phyloP scores from a whole-genome alignment of 2,797 vertebrate genomes.

The Ispidina lecontei region DNA sequence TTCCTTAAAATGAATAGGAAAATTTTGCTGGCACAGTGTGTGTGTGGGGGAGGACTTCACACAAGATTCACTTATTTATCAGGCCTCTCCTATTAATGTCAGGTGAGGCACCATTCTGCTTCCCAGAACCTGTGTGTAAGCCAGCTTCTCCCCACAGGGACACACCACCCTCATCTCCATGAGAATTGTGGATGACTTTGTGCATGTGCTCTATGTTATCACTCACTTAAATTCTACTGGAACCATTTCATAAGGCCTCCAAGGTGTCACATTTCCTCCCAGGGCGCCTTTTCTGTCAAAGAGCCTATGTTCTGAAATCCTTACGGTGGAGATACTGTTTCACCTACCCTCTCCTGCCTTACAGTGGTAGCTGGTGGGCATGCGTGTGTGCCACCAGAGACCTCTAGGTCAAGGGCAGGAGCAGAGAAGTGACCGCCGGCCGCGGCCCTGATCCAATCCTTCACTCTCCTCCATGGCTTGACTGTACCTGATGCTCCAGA shows the following conservation, averaged over 20 bases:
- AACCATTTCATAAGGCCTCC: slow-evolving; percentile 20
- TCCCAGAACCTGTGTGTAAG: background rate
- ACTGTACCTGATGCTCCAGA: background rate
- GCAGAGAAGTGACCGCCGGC: background rate
- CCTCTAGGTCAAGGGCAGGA: background rate
- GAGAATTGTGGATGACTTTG: background rate
- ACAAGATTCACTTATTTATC: slow-evolving; percentile 37
- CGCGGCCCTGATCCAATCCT: background rate
- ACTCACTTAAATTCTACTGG: slow-evolving; percentile 25
- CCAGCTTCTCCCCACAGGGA: background rate
- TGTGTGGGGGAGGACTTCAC: background rate
- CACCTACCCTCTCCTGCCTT: background rate
- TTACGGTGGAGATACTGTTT: background rate
- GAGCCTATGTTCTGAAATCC: background rate
- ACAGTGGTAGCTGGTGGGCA: background rate
- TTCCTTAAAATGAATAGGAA: background rate
- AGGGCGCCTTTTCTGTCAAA: background rate
- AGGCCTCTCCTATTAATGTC: background rate
- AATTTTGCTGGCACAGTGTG: background rate
- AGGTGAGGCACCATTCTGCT: slow-evolving; percentile 3
- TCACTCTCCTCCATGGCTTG: background rate
- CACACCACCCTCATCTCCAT: background rate
- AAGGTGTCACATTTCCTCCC: slow-evolving; percentile 31
- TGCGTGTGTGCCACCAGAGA: background rate
- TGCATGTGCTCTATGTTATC: background rate